Evolutionary conservation across 2,888 invertebrate genomes (phyloP), one percentile per base, ranked within the genome.

Genomic region (Drosophila aldrichi): DNA sequence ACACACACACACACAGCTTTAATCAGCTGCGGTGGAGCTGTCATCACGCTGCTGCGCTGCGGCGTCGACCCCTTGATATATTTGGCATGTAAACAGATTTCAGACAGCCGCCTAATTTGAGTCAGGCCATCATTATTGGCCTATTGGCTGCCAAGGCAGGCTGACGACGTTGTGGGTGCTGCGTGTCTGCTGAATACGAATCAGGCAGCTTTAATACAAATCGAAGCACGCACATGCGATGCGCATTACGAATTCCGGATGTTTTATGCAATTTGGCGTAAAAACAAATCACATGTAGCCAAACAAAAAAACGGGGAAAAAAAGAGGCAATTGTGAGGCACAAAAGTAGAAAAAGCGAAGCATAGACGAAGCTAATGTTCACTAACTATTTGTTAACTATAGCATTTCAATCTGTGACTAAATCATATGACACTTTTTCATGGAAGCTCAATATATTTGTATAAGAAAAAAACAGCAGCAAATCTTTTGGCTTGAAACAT

Each of bases 181-280:
- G 34, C 14, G 59, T 55, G 66, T 60, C 43, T 25, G 34, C 57
- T 70, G 81, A 70, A 85, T 77, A 77, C 59, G 65, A 75, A 79
- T 68, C 70, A 55, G 57, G 41, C 65, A 62, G 48, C 84, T 70
- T 80, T 66, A 77, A 82, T 66, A 58, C 65, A 80, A 81, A 84
- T 84, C 68, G 74, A 79, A 65, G 74, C 79, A 76, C 76, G 75
- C 70, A 77, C 72, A 70, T 60, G 46, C 56, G 52, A 34, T 57
- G 49, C 78, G 78, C 65, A 72, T 77, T 66, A 40, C 58, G 78
- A 64, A 81, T 86, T 66, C 65, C 69, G 52, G 49, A 79, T 82
- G 81, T 68, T 79, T 77, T 81, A 79, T 77, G 82, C 80, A 82
- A 84, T 87, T 84, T 80, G 75, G 68, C 82, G 71, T 70, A 81